Evolutionary conservation across 2,888 invertebrate species (phyloP), one percentile per base, ranked within the genome.

Genomic region (Eilema depressum): DNA sequence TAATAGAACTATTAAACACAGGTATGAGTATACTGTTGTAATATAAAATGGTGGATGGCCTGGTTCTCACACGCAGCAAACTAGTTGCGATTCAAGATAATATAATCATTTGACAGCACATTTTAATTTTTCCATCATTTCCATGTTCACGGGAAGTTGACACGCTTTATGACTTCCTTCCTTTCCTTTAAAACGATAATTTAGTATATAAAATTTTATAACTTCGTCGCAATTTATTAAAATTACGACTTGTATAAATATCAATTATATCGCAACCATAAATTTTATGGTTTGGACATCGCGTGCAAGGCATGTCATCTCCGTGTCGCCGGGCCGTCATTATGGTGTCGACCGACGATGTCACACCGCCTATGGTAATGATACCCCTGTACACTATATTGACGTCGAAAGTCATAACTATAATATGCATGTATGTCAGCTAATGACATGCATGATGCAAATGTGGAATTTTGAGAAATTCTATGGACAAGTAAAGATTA

Each of bases 261-360:
- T 79, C 77, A 82, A 83, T 82, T 76, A 73, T 71, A 30, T 76
- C 61, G 68, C 72, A 78, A 81, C 75, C 72, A 80, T 81, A 70
- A 68, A 81, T 83, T 83, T 78, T 26, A 69, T 70, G 74, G 69
- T 75, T 80, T 75, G 73, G 75, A 75, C 73, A 62, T 85, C 70
- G 86, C 86, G 85, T 86, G 85, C 56, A 71, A 75, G 77, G 84
- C 47, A 71, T 77, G 77, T 81, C 85, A 78, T 75, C 79, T 79
- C 66, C 30, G 67, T 71, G 79, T 74, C 74, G 72, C 64, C 57
- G 69, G 63, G 67, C 70, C 47, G 72, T 83, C 78, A 83, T 85
- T 85, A 83, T 70, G 53, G 75, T 82, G 83, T 85, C 84, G 79
- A 77, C 73, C 64, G 73, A 73, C 75, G 77, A 81, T 76, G 80